These are phyloP conservation scores for Parnassius orleans DNA, from an alignment of 2,888 invertebrate genomes.

Conservation along the genomic window DNA sequence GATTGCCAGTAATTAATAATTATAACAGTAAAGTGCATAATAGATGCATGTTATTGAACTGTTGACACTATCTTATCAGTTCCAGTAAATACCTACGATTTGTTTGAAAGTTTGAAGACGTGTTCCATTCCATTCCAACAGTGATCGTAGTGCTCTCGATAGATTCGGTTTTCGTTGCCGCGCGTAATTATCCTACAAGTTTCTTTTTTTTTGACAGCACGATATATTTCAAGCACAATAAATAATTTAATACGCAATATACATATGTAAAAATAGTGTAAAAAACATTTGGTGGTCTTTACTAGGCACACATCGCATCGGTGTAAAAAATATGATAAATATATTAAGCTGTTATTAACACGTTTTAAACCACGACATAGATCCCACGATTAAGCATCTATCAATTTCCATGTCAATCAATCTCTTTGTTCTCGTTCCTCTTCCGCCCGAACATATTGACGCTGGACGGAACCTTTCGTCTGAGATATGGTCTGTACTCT, in stretches of 20 bases:
- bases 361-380: conserved; percentile 24
- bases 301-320: neutral
- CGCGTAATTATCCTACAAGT: neutral
- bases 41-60: conserved; percentile 64
- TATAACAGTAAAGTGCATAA: conserved; percentile 41
- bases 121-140: conserved; percentile 28
- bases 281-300: no score
- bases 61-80: conserved; percentile 66
- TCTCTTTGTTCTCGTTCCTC: conserved; percentile 52
- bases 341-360: conserved; percentile 11
- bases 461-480: conserved; percentile 63
- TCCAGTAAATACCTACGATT: conserved; percentile 52
- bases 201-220: no score
- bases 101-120: conserved; percentile 31
- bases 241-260: no score
- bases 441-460: conserved; percentile 34
- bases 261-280: no score
- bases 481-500: conserved; percentile 54
- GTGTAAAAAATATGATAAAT: conserved; percentile 8
- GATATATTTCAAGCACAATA: no score
- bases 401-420: conserved; percentile 35
- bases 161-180: conserved; percentile 23
- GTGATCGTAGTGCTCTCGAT: conserved; percentile 28
- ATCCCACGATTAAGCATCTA: conserved; percentile 49
- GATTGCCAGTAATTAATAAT: conserved; percentile 8